phyloP scores from a whole-genome alignment of 2,113 vertebrate species.

The Brachypodius melanocephalos region DNA sequence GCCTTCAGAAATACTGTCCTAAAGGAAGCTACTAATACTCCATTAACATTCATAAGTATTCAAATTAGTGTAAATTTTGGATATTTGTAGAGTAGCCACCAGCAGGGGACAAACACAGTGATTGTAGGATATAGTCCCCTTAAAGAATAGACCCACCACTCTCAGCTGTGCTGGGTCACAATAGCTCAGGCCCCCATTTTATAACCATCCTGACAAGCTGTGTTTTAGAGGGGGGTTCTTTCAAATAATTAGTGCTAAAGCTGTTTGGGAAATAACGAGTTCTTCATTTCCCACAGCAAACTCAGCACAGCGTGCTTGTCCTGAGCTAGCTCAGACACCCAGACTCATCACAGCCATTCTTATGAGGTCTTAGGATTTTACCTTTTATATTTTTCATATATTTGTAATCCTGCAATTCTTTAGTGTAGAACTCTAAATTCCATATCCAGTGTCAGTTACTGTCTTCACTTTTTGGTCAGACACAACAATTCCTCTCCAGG shows the following conservation, averaged over 20 bases:
- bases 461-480: background rate
- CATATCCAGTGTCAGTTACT: background rate
- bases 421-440: background rate
- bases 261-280: background rate
- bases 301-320: background rate
- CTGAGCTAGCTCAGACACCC: background rate
- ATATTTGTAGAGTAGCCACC: background rate
- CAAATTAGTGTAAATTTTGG: background rate
- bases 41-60: background rate
- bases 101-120: background rate
- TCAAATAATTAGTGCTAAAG: background rate
- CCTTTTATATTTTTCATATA: background rate
- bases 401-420: background rate
- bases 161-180: background rate
- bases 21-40: background rate
- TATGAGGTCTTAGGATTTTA: background rate
- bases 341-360: accelerated
- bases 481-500: background rate
- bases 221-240: background rate
- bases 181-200: background rate
- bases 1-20: background rate
- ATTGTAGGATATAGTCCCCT: background rate
- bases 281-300: background rate
- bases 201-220: background rate
- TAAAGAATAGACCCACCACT: background rate